Conservation (phyloP, 2,797 vertebrate species). For the Nannoperca obscura region DNA sequence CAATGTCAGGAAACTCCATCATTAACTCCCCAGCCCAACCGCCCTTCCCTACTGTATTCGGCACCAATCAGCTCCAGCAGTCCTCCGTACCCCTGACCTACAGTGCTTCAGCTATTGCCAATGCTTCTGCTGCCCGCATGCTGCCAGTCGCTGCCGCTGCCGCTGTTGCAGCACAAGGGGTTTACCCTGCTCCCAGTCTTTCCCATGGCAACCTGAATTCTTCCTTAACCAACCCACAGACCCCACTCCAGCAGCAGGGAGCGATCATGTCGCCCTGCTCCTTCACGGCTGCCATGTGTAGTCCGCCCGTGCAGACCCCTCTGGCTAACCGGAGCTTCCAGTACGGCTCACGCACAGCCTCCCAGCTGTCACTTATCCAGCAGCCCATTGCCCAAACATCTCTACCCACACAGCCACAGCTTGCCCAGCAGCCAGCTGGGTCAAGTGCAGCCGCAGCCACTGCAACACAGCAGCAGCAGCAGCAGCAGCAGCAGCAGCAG, state of each 20-base stretch:
- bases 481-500: conserved; percentile 78
- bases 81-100: conserved; percentile 88
- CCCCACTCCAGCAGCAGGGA: conserved; percentile 87
- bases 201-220: conserved; percentile 91
- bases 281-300: conserved; percentile 92
- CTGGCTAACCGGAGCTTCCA: conserved; percentile 95
- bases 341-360: conserved; percentile 92
- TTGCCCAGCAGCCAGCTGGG: conserved; percentile 61
- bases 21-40: conserved; percentile 93
- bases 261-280: conserved; percentile 93
- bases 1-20: conserved; percentile 91
- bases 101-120: conserved; percentile 86
- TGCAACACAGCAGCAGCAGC: conserved; percentile 67
- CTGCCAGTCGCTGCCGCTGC: conserved; percentile 87
- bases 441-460: conserved; percentile 57
- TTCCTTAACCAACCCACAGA: conserved; percentile 88
- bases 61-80: conserved; percentile 89
- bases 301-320: conserved; percentile 94
- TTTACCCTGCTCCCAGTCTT: conserved; percentile 87
- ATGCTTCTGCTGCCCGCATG: conserved; percentile 88
- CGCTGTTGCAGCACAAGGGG: conserved; percentile 83
- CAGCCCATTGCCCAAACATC: conserved; percentile 79
- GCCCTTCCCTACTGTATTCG: conserved; percentile 84
- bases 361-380: conserved; percentile 94
- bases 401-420: conserved; percentile 68